Percentiles rank a stretch among this genome's conserved stretches.
Conservation (phyloP, 2,113 vertebrate species). For the Dolichotis patagonum region DNA sequence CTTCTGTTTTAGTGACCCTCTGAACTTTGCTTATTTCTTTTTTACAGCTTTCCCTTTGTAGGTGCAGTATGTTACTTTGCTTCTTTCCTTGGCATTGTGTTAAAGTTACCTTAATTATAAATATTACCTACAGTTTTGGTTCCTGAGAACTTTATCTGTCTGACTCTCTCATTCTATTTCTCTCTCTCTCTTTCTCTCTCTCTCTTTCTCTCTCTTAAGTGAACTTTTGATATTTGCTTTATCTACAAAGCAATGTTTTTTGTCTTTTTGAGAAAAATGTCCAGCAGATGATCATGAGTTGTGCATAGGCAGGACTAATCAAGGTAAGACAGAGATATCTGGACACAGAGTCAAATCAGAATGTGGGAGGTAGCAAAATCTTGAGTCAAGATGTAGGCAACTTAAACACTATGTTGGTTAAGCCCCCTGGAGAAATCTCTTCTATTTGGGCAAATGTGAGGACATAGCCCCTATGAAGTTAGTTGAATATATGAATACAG, state of each 20-base stretch:
- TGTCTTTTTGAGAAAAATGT: slow-evolving; percentile 17
- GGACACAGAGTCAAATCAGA: neutral
- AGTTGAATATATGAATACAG: neutral
- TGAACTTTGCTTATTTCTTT: neutral
- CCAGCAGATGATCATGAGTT: neutral
- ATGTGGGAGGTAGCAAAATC: neutral
- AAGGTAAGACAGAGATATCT: neutral
- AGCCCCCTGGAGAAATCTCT: neutral
- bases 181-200: neutral
- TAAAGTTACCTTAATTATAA: slow-evolving; percentile 8
- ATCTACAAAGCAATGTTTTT: neutral
- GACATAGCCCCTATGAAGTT: neutral
- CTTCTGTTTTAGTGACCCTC: neutral
- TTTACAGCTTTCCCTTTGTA: neutral
- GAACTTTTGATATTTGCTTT: neutral
- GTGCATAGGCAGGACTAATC: neutral
- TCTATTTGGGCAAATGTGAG: neutral
- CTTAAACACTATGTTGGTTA: neutral
- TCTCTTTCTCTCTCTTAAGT: neutral
- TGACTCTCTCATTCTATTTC: neutral
- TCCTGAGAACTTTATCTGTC: neutral
- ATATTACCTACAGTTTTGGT: neutral
- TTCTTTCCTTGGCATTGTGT: neutral
- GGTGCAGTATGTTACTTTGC: neutral
- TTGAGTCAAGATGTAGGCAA: neutral